A percentile compares a stretch with the other conserved stretches of the same genome.
phyloP scores from a whole-genome alignment of 2,797 vertebrate genomes.

The Fistularia tabacaria region DNA sequence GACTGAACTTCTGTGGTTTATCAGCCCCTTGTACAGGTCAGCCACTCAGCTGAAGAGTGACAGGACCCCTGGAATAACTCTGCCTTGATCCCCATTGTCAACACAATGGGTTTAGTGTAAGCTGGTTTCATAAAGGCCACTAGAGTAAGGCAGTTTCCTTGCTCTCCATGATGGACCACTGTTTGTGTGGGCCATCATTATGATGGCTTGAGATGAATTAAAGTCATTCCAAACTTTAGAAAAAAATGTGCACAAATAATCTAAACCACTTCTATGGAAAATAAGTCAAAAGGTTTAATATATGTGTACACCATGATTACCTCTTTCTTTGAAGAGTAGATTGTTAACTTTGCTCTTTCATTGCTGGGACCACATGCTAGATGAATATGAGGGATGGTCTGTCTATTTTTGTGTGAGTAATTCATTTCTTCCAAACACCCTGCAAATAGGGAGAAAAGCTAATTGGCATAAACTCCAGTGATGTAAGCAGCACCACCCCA shows the following conservation, averaged over 20 bases:
- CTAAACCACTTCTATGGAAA: too few species aligned
- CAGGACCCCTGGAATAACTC: conserved; percentile 63
- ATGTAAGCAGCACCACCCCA: conserved; percentile 52
- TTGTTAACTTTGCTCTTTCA: too few species aligned
- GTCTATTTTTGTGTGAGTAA: conserved; percentile 44
- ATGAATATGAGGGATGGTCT: conserved; percentile 1
- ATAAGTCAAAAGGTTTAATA: too few species aligned
- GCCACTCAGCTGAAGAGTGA: conserved; percentile 42
- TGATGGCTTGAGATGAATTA: conserved; percentile 16
- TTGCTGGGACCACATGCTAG: background rate
- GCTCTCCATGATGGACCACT: background rate
- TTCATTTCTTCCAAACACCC: conserved; percentile 48
- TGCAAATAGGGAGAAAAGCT: conserved; percentile 42
- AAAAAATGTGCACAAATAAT: too few species aligned
- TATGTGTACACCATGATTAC: too few species aligned
- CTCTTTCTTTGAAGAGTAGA: too few species aligned
- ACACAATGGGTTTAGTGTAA: conserved; percentile 54
- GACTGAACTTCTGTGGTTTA: conserved; percentile 56
- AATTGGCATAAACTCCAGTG: conserved; percentile 54
- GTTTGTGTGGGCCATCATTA: background rate
- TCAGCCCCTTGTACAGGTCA: conserved; percentile 60
- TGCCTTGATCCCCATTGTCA: conserved; percentile 69
- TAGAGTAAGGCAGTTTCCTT: conserved; percentile 16
- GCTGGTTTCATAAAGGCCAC: conserved; percentile 66
- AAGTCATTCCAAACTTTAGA: background rate